A percentile compares a stretch with the other conserved stretches of the same genome.
These are phyloP conservation scores for Dasypogon diadema DNA, from an alignment of 2,888 invertebrate genomes.

Conservation along the genomic window DNA sequence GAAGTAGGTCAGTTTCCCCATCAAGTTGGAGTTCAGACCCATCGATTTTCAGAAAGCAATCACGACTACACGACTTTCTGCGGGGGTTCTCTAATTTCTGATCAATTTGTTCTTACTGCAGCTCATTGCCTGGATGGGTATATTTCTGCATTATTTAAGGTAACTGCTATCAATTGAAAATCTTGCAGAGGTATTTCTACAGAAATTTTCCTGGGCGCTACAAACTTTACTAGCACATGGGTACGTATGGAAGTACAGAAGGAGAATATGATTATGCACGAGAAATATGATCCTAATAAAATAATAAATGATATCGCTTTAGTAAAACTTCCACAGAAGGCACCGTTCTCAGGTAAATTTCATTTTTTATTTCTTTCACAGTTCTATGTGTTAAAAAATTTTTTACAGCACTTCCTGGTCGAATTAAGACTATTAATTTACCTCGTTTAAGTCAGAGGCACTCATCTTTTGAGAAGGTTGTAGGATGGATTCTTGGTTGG, in stretches of 20 bases:
- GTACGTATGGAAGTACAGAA: neutral
- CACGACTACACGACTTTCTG: conserved; percentile 26
- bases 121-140: conserved; percentile 50
- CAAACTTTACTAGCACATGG: conserved; percentile 9
- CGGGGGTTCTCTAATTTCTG: conserved; percentile 51
- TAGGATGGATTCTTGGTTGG: conserved; percentile 16
- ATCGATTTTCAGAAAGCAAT: neutral
- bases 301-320: conserved; percentile 51
- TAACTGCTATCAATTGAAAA: neutral
- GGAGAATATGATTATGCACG: conserved; percentile 43
- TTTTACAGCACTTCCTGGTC: neutral
- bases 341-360: conserved; percentile 7
- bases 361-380: neutral
- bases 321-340: conserved; percentile 28
- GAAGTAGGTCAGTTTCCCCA: conserved; percentile 54
- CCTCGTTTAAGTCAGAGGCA: neutral
- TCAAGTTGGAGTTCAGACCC: conserved; percentile 46
- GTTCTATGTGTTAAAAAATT: neutral
- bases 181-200: conserved; percentile 5
- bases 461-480: neutral
- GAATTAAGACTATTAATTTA: neutral
- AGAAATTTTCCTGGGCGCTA: conserved; percentile 46
- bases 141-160: neutral
- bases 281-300: conserved; percentile 21
- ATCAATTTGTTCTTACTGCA: conserved; percentile 46